Evolutionary conservation across 2,888 invertebrate species (phyloP).

Genomic region (Idaea straminata): DNA sequence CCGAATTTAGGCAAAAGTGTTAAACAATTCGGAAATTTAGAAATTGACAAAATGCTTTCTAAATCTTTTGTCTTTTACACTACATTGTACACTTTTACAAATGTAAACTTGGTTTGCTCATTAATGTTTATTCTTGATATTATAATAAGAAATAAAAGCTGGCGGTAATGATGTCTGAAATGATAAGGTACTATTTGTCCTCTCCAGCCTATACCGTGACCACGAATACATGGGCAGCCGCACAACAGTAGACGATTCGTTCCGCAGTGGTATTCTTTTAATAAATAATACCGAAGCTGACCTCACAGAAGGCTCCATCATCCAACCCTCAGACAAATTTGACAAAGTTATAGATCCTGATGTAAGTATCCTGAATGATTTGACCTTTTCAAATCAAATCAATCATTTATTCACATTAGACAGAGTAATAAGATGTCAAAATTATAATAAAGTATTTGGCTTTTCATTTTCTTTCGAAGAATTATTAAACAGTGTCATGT

Average conservation of each 20-base stretch:
- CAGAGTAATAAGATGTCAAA: too few species aligned
- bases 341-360: constrained; percentile 46
- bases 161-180: background rate
- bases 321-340: constrained; percentile 40
- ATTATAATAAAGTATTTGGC: too few species aligned
- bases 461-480: too few species aligned
- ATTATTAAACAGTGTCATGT: too few species aligned
- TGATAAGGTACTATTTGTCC: background rate
- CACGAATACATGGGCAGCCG: constrained; percentile 37
- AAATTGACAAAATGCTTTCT: too few species aligned
- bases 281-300: constrained; percentile 46
- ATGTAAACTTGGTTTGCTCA: too few species aligned
- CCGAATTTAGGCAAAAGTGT: too few species aligned
- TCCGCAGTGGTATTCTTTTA: constrained; percentile 41
- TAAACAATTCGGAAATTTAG: too few species aligned
- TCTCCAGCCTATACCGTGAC: constrained; percentile 39
- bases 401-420: too few species aligned
- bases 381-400: background rate
- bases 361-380: constrained; percentile 31
- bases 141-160: background rate
- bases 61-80: too few species aligned
- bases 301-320: constrained; percentile 42
- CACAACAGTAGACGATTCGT: constrained; percentile 34
- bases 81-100: too few species aligned
- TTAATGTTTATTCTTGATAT: too few species aligned